Base-by-base conservation (phyloP, 2,888 invertebrate species). In the Myopa testacea region DNA sequence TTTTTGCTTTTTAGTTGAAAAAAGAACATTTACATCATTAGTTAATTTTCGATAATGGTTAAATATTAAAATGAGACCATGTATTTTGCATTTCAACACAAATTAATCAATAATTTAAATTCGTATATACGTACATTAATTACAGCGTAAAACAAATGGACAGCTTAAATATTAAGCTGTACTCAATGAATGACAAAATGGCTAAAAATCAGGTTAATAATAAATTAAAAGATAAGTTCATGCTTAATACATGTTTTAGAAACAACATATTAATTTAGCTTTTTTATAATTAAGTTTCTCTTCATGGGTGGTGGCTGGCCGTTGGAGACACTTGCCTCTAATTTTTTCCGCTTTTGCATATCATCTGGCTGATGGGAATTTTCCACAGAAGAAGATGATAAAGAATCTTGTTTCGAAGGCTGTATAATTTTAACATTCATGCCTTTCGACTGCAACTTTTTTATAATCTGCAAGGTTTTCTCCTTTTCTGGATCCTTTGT, bases 361-460 rank as follows among this genome's bases (percentile, higher is more conserved):
- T n/a, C 38, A 1, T 60, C 16, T n/a, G 55, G 37, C 58, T 50
- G 58, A n/a, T 58, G 72, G n/a, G n/a, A n/a, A 62, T 63, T 62
- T 19, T 19, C 55, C 4, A 12, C 60, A 6, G 65, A 50, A 38
- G 62, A 45, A 8, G 10, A 8, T 45, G 45, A 26, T 26, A 26
- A 26, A 26, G 26, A 26, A 26, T 1, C 37, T 40, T 38, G 37
- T 34, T 73, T 73, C 14, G 65, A 26, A 65, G 74, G 7, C 74
- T 79, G 81, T 71, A 81, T 62, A 7, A 81, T 78, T 69, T 83
- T 83, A 4, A 83, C 82, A 72, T 83, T 77, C 71, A 87, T 86
- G 8, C 87, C 87, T 71, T 87, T 86, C 0, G 86, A 87, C 75
- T 87, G 85, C 37, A 87, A 76, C 77, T 86, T 87, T 1, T 84